Evolutionary conservation across 2,888 invertebrate species (phyloP).

Genomic region (Drosophila hawaiiensis): DNA sequence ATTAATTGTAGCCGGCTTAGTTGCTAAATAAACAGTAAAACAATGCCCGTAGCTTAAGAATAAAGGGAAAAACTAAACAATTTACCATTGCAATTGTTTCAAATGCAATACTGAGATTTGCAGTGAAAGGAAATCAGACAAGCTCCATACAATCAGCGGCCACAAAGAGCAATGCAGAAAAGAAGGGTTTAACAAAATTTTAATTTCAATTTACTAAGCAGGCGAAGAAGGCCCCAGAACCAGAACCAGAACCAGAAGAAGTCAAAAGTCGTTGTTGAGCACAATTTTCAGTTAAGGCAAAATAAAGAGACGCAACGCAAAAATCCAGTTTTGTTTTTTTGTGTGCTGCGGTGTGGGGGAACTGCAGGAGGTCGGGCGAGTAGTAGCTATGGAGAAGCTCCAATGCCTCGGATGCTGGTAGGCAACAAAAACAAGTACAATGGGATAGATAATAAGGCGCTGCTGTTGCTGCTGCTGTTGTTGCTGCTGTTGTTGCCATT

Average conservation of each 20-base stretch:
- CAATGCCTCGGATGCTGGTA: conserved; percentile 12
- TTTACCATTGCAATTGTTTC: conserved; percentile 30
- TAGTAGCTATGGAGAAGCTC: background rate
- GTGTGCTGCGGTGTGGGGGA: background rate
- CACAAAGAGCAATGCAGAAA: conserved; percentile 15
- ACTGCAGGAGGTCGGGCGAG: background rate
- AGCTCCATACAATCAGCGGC: conserved; percentile 40
- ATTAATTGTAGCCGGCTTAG: conserved; percentile 27
- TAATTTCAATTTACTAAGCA: conserved; percentile 65
- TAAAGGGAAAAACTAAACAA: background rate
- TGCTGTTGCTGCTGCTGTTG: conserved; percentile 22
- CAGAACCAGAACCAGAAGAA: conserved; percentile 17
- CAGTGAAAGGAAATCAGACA: conserved; percentile 14
- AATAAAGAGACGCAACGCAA: conserved; percentile 26
- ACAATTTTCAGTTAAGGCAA: conserved; percentile 37
- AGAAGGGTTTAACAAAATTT: conserved; percentile 55
- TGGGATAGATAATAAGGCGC: conserved; percentile 73
- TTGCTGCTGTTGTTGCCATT: conserved; percentile 26
- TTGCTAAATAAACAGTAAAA: conserved; percentile 4
- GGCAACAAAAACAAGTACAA: conserved; percentile 60
- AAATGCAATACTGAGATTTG: conserved; percentile 24
- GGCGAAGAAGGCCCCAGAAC: conserved; percentile 12
- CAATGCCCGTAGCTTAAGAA: background rate
- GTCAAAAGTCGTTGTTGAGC: conserved; percentile 59
- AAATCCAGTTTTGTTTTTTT: conserved; percentile 47